Percentiles rank a stretch among this genome's conserved stretches.
Evolutionary conservation across 1,140 invertebrate genomes (phyloP).

Genomic region (Helicoverpa zea): DNA sequence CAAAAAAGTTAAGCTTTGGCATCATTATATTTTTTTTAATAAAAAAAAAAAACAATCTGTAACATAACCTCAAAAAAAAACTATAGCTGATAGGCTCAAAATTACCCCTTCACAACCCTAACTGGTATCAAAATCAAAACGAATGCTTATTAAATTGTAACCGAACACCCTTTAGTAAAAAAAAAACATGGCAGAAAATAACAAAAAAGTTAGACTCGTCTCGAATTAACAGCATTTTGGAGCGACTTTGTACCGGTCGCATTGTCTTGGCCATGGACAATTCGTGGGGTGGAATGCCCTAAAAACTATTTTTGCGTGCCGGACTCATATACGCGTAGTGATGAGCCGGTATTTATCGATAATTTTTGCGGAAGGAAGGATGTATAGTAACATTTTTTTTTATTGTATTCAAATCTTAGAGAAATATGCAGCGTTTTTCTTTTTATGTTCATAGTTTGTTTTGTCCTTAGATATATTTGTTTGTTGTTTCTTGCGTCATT

Average conservation of each 20-base stretch:
- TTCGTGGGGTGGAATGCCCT: slow-evolving; percentile 67
- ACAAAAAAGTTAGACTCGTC: slow-evolving; percentile 59
- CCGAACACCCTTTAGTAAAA: slow-evolving; percentile 65
- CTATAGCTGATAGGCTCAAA: slow-evolving; percentile 62
- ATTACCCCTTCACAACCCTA: slow-evolving; percentile 62
- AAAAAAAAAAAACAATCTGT: slow-evolving; percentile 42
- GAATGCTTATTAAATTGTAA: slow-evolving; percentile 77
- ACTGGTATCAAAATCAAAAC: slow-evolving; percentile 62
- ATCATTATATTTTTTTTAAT: background rate
- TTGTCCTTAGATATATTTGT: too few relatives aligned
- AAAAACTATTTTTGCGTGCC: slow-evolving; percentile 67
- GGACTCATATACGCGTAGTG: slow-evolving; percentile 1
- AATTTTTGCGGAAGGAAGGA: too few relatives aligned
- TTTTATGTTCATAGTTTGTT: too few relatives aligned
- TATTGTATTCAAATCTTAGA: too few relatives aligned
- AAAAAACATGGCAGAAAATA: slow-evolving; percentile 63
- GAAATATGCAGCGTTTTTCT: too few relatives aligned
- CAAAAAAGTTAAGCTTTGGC: too few relatives aligned
- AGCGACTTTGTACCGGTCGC: slow-evolving; percentile 74
- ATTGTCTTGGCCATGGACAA: slow-evolving; percentile 60
- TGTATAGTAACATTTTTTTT: too few relatives aligned
- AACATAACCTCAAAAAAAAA: slow-evolving; percentile 40
- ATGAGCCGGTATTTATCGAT: slow-evolving; percentile 43
- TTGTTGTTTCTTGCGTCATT: too few relatives aligned
- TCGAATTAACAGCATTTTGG: slow-evolving; percentile 73